Base-by-base conservation (phyloP, 2,888 invertebrate genomes). In the Polydrusus cervinus region DNA sequence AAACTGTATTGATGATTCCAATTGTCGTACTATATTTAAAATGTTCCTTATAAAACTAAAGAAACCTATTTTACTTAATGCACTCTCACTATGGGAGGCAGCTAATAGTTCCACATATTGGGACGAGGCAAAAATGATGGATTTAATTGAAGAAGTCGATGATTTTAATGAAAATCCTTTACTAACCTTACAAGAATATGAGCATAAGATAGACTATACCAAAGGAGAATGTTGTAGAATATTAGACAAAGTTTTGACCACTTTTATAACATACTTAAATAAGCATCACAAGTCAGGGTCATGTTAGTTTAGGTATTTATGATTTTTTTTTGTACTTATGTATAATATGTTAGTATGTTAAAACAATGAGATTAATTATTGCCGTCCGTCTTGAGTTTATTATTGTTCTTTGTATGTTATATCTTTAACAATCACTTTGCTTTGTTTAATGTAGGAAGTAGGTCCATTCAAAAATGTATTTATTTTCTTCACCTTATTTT, bases 181-280 rank as follows among this genome's bases (percentile, higher is more conserved):
- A 18, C 76, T 81, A n/a, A 82, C 71, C 43, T 74, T 83, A 13
- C 61, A 80, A 2, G 83, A 83, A 74, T 65, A 64, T 60, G 76
- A 81, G 13, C 79, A 80, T n/a, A 83, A 83, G 70, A 43, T 82
- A 25, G 68, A 65, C 13, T 83, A 79, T 75, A 80, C 83, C 62
- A 83, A 82, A 75, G 77, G 67, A 34, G 83, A 84, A 77, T 83
- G 83, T 70, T 81, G 80, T 76, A 80, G 82, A 64, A 78, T 84
- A 45, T 77, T 84, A 38, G 79, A 80, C 25, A 79, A 65, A 68
- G 38, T 40, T 74, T 80, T 78, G 55, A 61, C 74, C 8, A 60
- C 45, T 40, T 83, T 83, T 76, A 80, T 82, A 62, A 45, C 70
- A 18, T 81, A 81, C 75, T 81, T 83, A 74, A 71, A 51, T 13